A percentile compares a stretch with the other conserved stretches of the same genome.
Conservation (phyloP, 1,140 invertebrate genomes). For the Drosophila watanabei region DNA sequence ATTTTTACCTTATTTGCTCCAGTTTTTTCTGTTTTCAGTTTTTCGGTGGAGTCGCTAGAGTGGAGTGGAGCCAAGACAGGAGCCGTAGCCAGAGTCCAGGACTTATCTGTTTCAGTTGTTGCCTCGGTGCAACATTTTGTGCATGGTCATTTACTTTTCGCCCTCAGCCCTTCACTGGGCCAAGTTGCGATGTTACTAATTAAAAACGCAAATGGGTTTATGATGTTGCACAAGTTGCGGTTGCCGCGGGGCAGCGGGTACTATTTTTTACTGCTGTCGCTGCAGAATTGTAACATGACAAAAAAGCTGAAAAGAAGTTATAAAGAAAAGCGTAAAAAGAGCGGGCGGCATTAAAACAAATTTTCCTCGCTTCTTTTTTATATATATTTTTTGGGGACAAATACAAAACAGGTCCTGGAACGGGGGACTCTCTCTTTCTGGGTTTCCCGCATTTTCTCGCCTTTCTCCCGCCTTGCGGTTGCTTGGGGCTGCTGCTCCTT, state of each 20-base stretch:
- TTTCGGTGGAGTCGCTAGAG: slow-evolving; percentile 6
- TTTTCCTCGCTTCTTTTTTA: slow-evolving; percentile 46
- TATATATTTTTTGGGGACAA: slow-evolving; percentile 43
- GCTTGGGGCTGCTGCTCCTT: slow-evolving; percentile 51
- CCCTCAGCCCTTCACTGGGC: slow-evolving; percentile 54
- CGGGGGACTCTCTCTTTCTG: not conserved
- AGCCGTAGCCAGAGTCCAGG: not conserved
- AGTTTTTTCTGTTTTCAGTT: slow-evolving; percentile 50
- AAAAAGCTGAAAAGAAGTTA: slow-evolving; percentile 71
- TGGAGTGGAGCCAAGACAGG: slow-evolving; percentile 3
- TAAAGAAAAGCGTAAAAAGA: slow-evolving; percentile 79
- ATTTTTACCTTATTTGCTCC: slow-evolving; percentile 82
- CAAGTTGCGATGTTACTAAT: slow-evolving; percentile 78
- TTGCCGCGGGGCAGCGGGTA: slow-evolving; percentile 34
- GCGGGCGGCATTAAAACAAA: slow-evolving; percentile 78
- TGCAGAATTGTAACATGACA: slow-evolving; percentile 73
- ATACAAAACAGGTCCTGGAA: slow-evolving; percentile 71
- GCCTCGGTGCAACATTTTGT: slow-evolving; percentile 65
- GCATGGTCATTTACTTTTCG: slow-evolving; percentile 78
- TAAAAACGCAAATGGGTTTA: slow-evolving; percentile 84
- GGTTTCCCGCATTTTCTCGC: slow-evolving; percentile 18
- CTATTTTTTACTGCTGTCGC: slow-evolving; percentile 77
- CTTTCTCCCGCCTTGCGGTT: slow-evolving; percentile 28
- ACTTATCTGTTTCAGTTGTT: slow-evolving; percentile 27
- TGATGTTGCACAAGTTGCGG: slow-evolving; percentile 82